Evolutionary conservation across 2,888 invertebrate genomes (phyloP), one percentile per base, ranked within the genome.

Genomic region (Cylindroiulus punctatus): DNA sequence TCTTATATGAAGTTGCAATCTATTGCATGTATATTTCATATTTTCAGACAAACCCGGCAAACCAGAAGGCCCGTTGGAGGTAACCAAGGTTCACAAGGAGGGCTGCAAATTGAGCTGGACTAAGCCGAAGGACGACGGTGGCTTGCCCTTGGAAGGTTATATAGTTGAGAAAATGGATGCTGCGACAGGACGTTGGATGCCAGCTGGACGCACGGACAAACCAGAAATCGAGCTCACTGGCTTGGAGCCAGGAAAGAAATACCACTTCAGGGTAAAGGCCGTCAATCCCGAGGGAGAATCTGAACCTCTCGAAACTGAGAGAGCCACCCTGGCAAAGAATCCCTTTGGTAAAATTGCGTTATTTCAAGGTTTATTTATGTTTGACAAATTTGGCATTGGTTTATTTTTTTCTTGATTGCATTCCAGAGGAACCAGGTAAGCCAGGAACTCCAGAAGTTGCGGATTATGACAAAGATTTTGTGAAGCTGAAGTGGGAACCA

Each of bases 231-330:
- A 95, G 88, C 95, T 96, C 5, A 94, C 93, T 10, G 97, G 97
- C 0, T 92, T 98, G 83, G 95, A 96, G 89, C 97, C 97, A 90
- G 98, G 98, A 89, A 99, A 99, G 91, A 96, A 97, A 0, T 99
- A 99, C 92, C 97, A 98, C 92, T 99, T 99, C 94, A 94, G 99
- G 84, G 99, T 99, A 0, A 95, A 96, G 90, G 98, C 99, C 30
- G 98, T 99, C 86, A 99, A 99, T 91, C 97, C 97, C 90, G 98
- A 99, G 91, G 99, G 99, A 22, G 98, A 98, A 91, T 98, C 98
- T 0, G 98, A 99, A 91, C 98, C 98, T 87, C 92, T 99, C 87
- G 97, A 97, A 91, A 96, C 98, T 0, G 97, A 97, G 88, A 96
- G 96, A 90, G 94, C 97, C 14, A 98, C 98, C 88, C 94, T 98